Conservation (phyloP, 2,888 invertebrate genomes). For the Limnephilus marmoratus region DNA sequence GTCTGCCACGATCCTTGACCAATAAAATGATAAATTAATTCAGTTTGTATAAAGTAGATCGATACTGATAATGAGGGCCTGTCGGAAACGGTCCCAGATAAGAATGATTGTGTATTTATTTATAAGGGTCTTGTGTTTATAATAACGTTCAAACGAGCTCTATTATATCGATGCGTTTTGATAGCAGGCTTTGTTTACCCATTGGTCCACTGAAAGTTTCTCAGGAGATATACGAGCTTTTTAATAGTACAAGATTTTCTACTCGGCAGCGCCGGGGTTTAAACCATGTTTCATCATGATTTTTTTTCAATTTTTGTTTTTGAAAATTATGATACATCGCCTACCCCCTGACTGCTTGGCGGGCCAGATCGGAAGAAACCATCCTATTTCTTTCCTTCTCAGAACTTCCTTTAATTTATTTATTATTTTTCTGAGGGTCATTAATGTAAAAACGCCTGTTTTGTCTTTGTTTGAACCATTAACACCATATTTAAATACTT, state of each 20-base stretch:
- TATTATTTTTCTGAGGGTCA: too few relatives aligned
- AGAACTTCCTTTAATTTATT: too few relatives aligned
- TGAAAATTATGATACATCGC: too few relatives aligned
- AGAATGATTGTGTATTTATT: conserved; percentile 58
- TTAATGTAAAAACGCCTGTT: too few relatives aligned
- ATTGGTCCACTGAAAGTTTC: neutral
- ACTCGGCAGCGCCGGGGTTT: neutral
- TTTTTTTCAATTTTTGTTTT: too few relatives aligned
- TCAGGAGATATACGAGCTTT: neutral
- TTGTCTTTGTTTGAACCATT: too few relatives aligned
- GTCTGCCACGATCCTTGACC: neutral
- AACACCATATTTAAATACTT: too few relatives aligned
- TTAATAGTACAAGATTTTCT: neutral
- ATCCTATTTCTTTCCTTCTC: too few relatives aligned
- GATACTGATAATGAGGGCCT: conserved; percentile 13
- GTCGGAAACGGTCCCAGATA: neutral
- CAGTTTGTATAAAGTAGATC: neutral
- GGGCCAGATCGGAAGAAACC: too few relatives aligned
- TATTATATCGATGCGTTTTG: neutral
- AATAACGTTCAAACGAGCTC: conserved; percentile 46
- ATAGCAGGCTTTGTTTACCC: neutral
- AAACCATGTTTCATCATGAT: too few relatives aligned
- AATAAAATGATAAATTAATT: neutral
- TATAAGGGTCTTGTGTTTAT: conserved; percentile 30
- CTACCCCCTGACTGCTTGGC: too few relatives aligned